Evolutionary conservation across 2,888 invertebrate genomes (phyloP), one percentile per base, ranked within the genome.

Genomic region (Drepanosiphum platanoidis): DNA sequence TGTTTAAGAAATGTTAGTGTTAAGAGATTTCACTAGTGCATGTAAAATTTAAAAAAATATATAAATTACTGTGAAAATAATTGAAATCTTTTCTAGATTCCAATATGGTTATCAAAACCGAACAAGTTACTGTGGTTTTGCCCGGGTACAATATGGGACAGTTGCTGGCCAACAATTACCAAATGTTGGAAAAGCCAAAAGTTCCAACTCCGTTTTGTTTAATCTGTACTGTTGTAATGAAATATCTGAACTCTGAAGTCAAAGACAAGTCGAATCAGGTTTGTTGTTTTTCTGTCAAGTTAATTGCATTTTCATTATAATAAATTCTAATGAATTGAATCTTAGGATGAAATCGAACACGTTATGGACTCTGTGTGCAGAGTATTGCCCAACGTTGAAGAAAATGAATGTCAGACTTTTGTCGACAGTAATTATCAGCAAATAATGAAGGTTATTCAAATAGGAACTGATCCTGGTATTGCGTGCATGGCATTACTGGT

Each of bases 241-340:
- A 84, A 68, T 84, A 84, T 58, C 18, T 84, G 22, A 46, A 84
- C 39, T 4, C 3, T 32, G 77, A 9, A 7, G 18, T 84, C 1
- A 30, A 70, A 36, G 84, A 84, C n/a, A 84, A 77, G 30, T 58
- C 75, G 3, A 84, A 77, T 75, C 30, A 75, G 52, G 84, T 84
- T 46, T 46, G 72, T 42, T 36, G 0, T n/a, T 18, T 52, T 52
- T n/a, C n/a, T 66, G 11, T 15, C 34, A 7, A 5, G 15, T 11
- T 34, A 18, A 0, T 0, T 30, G n/a, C 30, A 39, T 15, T 52
- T 3, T 32, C 32, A 32, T 32, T 34, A 71, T 18, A 36, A n/a
- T n/a, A n/a, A n/a, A 5, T 27, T 61, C 8, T 61, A 7, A 7
- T n/a, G 1, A 1, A 3, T 34, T 58, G 0, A 72, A 34, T 74